Conservation (phyloP, 2,888 invertebrate species). For the Dasypogon diadema region DNA sequence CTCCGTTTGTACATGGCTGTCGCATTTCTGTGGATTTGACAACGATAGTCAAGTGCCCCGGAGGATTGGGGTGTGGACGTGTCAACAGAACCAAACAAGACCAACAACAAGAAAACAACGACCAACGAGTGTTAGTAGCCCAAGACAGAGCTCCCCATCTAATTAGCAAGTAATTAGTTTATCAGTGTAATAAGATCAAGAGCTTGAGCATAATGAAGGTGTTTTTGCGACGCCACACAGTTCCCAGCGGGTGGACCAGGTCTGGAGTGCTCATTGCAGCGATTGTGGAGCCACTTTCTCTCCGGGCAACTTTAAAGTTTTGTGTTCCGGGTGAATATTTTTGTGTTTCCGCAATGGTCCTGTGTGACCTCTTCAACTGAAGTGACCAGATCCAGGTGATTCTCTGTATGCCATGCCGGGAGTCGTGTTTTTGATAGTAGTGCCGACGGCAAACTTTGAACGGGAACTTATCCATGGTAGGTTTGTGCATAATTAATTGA, state of each 20-base stretch:
- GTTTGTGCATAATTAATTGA: constrained; percentile 56
- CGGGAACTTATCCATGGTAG: constrained; percentile 69
- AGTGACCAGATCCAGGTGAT: constrained; percentile 37
- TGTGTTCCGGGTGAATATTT: neutral
- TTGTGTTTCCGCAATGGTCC: constrained; percentile 14
- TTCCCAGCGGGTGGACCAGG: constrained; percentile 4
- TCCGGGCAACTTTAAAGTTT: neutral
- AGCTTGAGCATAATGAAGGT: constrained; percentile 36
- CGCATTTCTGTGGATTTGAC: neutral
- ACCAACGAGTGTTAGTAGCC: neutral
- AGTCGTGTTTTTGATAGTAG: constrained; percentile 77
- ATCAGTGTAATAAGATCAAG: constrained; percentile 48
- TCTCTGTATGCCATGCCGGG: constrained; percentile 70
- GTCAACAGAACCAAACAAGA: constrained; percentile 10
- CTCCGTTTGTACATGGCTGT: no score
- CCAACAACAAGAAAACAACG: neutral
- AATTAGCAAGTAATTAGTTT: constrained; percentile 51
- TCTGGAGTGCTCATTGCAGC: constrained; percentile 1
- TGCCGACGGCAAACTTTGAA: constrained; percentile 78
- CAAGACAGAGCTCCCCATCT: constrained; percentile 13
- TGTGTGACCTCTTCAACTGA: constrained; percentile 11
- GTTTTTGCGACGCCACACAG: constrained; percentile 9
- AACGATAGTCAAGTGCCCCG: constrained; percentile 1
- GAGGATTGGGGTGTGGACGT: neutral
- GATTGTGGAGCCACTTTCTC: neutral